Evolutionary conservation across 2,888 invertebrate species (phyloP).

Genomic region (Morpho helenor): DNA sequence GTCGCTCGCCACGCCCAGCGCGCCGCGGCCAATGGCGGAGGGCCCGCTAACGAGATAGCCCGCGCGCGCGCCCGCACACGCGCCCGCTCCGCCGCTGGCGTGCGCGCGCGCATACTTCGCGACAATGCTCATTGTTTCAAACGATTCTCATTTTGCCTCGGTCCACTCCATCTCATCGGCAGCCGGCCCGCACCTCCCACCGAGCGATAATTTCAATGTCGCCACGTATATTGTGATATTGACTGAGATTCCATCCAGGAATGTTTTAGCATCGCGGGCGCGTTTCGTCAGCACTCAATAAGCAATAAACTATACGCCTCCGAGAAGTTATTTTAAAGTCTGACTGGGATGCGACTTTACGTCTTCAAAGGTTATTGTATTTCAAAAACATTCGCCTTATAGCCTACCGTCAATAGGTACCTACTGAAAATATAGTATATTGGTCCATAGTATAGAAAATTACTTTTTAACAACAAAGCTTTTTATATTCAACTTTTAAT

Average conservation of each 20-base stretch:
- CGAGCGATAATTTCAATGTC: constrained; percentile 75
- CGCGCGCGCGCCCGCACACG: constrained; percentile 39
- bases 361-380: constrained; percentile 78
- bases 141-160: constrained; percentile 70
- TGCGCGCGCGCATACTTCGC: constrained; percentile 41
- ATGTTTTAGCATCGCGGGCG: constrained; percentile 70
- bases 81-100: constrained; percentile 26
- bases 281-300: constrained; percentile 76
- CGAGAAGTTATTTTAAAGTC: constrained; percentile 74
- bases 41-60: constrained; percentile 44
- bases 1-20: constrained; percentile 65
- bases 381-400: constrained; percentile 57
- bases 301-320: constrained; percentile 77
- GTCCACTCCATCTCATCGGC: constrained; percentile 53
- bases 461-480: no score
- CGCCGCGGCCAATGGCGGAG: constrained; percentile 55
- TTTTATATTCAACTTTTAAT: no score
- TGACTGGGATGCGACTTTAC: constrained; percentile 68
- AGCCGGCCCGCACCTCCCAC: constrained; percentile 64
- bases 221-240: constrained; percentile 71
- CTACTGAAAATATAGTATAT: no score
- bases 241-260: constrained; percentile 71
- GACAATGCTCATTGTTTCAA: constrained; percentile 75
- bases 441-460: no score
- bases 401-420: constrained; percentile 18